These are phyloP conservation scores for Gryllus bimaculatus DNA, from an alignment of 1,140 invertebrate species.

Conservation along the genomic window DNA sequence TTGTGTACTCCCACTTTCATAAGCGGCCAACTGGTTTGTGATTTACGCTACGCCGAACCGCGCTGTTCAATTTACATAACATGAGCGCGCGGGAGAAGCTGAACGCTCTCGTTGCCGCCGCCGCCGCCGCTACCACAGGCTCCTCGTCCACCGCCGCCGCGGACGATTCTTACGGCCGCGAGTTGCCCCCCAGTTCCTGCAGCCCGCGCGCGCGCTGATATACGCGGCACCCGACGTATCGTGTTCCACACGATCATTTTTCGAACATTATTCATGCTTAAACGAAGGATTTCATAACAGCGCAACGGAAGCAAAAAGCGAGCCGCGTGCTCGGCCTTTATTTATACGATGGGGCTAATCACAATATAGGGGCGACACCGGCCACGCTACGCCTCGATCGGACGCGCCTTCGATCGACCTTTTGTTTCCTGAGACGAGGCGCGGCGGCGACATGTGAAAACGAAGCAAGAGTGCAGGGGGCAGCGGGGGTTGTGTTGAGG, in stretches of 20 bases:
- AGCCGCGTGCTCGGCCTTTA: neutral
- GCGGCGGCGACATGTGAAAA: too few relatives aligned
- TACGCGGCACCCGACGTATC: neutral
- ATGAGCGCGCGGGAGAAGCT: neutral
- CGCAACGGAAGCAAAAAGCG: neutral
- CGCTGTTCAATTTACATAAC: slow-evolving; percentile 4
- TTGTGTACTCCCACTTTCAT: neutral
- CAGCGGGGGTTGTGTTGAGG: too few relatives aligned
- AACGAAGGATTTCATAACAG: slow-evolving; percentile 4
- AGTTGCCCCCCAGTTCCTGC: neutral
- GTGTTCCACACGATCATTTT: slow-evolving; percentile 1
- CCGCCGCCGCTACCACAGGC: too few relatives aligned
- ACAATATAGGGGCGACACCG: neutral
- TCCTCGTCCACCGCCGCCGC: too few relatives aligned
- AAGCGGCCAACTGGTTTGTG: slow-evolving; percentile 2
- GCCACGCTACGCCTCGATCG: neutral
- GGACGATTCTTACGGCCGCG: neutral
- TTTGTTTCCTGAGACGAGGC: neutral
- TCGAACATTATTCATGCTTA: neutral
- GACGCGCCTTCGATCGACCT: neutral
- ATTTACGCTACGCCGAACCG: neutral
- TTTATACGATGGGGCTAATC: neutral
- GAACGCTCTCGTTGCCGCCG: neutral
- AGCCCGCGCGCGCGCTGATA: neutral
- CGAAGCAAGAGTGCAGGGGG: too few relatives aligned